A percentile compares a stretch with the other conserved stretches of the same genome.
Evolutionary conservation across 2,113 vertebrate species (phyloP).

Genomic region (Callospermophilus lateralis): DNA sequence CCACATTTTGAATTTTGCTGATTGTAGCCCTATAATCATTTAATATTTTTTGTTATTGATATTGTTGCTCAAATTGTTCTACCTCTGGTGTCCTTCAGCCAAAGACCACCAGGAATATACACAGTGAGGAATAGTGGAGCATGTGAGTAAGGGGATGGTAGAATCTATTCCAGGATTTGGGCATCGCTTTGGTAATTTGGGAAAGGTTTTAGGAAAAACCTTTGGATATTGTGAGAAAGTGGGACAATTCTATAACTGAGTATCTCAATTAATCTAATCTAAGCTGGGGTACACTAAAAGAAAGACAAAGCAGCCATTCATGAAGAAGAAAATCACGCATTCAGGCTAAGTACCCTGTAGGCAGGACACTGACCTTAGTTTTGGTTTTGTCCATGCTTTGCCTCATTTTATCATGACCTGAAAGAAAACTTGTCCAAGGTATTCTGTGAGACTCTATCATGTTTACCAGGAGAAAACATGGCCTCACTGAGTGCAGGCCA

Average conservation of each 20-base stretch:
- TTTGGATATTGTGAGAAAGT: neutral
- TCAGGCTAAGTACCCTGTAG: neutral
- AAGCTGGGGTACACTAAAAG: neutral
- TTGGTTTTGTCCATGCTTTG: neutral
- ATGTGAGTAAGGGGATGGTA: too few species aligned
- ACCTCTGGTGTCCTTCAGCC: neutral
- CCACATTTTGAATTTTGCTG: neutral
- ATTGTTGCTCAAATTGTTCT: neutral
- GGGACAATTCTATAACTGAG: neutral
- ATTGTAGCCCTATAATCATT: neutral
- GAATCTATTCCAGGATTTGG: neutral
- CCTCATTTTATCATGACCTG: neutral
- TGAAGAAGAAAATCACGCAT: neutral
- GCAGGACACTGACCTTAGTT: neutral
- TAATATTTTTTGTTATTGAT: neutral
- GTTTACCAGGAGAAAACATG: fast-evolving
- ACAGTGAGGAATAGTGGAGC: too few species aligned
- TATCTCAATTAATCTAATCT: neutral
- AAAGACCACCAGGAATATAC: neutral
- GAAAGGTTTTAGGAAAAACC: neutral
- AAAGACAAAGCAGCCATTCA: neutral
- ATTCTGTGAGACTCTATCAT: fast-evolving
- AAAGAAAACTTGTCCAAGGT: neutral
- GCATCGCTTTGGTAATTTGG: neutral
- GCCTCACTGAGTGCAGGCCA: neutral